Conservation (phyloP, 1,140 invertebrate species). For the Tigriopus japonicus region DNA sequence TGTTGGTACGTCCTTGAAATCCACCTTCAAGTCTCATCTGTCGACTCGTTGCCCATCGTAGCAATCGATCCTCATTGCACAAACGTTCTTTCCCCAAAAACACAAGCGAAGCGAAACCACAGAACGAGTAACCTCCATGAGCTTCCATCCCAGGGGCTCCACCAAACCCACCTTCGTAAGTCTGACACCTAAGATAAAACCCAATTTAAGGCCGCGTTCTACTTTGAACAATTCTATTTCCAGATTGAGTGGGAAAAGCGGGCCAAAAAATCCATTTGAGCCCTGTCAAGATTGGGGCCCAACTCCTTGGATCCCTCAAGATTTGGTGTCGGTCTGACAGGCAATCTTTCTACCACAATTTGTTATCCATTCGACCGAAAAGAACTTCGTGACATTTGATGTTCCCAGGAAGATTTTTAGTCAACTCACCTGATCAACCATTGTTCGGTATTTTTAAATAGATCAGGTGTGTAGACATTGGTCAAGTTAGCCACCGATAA, state of each 20-base stretch:
- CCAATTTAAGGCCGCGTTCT: no score
- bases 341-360: not conserved
- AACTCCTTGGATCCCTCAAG: no score
- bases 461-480: slow-evolving; percentile 50
- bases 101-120: slow-evolving; percentile 69
- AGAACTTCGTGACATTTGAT: no score
- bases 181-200: slow-evolving; percentile 51
- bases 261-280: no score
- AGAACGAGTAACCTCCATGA: slow-evolving; percentile 95
- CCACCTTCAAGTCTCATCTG: slow-evolving; percentile 81
- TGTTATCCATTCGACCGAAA: not conserved
- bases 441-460: slow-evolving; percentile 67
- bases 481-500: slow-evolving; percentile 65
- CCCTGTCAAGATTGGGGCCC: no score
- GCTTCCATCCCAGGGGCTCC: slow-evolving; percentile 87
- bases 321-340: no score
- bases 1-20: slow-evolving; percentile 86
- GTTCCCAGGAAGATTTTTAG: no score
- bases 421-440: slow-evolving; percentile 34
- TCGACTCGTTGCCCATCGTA: slow-evolving; percentile 65
- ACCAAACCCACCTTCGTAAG: slow-evolving; percentile 94
- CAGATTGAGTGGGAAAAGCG: no score
- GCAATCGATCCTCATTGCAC: slow-evolving; percentile 46
- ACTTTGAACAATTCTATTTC: no score
- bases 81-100: slow-evolving; percentile 57